Base-by-base conservation (phyloP, 2,113 vertebrate species). In the Elachura formosa region DNA sequence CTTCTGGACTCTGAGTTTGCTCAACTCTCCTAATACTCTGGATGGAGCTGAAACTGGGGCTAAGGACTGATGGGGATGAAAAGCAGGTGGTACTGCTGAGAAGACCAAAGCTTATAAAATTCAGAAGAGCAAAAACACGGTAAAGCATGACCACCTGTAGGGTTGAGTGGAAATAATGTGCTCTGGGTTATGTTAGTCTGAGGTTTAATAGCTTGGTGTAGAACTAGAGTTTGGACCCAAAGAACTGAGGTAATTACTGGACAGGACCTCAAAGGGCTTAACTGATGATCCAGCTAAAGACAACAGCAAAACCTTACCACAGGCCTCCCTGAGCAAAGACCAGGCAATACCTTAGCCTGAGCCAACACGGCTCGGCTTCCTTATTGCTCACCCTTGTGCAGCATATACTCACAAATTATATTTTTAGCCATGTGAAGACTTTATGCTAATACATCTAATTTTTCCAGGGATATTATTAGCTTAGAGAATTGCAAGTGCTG, bases 401-500 rank as follows among this genome's bases (percentile, higher is more conserved):
- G 61, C n/a, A 64, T 24, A 56, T 76, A 61, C 48, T 84, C 83
- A 46, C 68, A 64, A 87, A 84, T 75, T 79, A 0, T 0, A 49
- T 83, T 82, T 94, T 93, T 61, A 79, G 58, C 81, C 40, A 62
- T 41, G 31, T 15, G 41, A 71, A 93, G 52, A 28, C 25, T 85
- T 91, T 82, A 85, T 91, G 84, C 92, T 93, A 90, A 95, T 40
- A 82, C 63, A 41, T 1, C 2, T 0, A 58, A 64, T 58, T 83
- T 93, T 90, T 91, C 46, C 54, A 76, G 49, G 40, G 48, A 25
- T 95, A 54, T 87, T 95, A 93, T 68, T 95, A 96, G 58, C 49
- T 87, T 66, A 79, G 54, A 82, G 63, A 93, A 96, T 90, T 75
- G 49, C 82, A 94, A 94, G 56, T 62, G 49, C 81, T 75, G 56